Percentiles rank a stretch among this genome's conserved stretches.
Conservation (phyloP, 2,113 vertebrate species). For the Anseranas semipalmata region DNA sequence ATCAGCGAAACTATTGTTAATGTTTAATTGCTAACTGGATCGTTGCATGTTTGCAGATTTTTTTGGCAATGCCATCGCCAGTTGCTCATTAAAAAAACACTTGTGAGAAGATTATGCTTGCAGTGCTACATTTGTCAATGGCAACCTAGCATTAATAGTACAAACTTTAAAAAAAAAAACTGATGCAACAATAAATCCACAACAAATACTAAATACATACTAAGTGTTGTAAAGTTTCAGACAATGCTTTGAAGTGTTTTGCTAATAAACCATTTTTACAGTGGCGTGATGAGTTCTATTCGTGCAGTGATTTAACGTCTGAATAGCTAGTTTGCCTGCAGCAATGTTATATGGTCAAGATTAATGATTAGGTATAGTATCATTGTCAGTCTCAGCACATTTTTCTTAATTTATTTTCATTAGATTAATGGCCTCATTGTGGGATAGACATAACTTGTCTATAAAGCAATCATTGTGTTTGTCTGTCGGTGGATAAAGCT, state of each 20-base stretch:
- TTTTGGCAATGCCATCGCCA: background rate
- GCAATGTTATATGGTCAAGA: constrained; percentile 68
- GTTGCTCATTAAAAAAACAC: background rate
- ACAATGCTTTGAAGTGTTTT: constrained; percentile 71
- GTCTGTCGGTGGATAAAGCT: constrained; percentile 4
- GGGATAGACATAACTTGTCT: constrained; percentile 69
- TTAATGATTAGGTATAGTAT: constrained; percentile 70
- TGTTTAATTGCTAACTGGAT: background rate
- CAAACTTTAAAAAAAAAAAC: background rate
- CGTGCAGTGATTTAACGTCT: constrained; percentile 73
- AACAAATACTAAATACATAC: background rate
- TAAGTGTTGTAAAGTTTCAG: constrained; percentile 60
- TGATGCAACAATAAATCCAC: background rate
- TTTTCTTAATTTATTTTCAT: constrained; percentile 72
- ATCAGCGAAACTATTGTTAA: background rate
- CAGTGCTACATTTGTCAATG: background rate
- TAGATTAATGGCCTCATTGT: constrained; percentile 72
- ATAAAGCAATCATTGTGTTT: constrained; percentile 63
- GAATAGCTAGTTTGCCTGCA: constrained; percentile 23
- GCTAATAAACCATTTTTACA: constrained; percentile 79
- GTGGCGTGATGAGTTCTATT: constrained; percentile 70
- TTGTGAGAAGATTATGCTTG: background rate
- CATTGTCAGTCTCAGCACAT: constrained; percentile 50
- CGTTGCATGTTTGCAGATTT: background rate
- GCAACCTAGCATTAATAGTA: background rate